Percentiles rank a stretch among this genome's conserved stretches.
These are phyloP conservation scores for Eospalax fontanierii DNA, from an alignment of 2,797 vertebrate genomes.

Conservation along the genomic window DNA sequence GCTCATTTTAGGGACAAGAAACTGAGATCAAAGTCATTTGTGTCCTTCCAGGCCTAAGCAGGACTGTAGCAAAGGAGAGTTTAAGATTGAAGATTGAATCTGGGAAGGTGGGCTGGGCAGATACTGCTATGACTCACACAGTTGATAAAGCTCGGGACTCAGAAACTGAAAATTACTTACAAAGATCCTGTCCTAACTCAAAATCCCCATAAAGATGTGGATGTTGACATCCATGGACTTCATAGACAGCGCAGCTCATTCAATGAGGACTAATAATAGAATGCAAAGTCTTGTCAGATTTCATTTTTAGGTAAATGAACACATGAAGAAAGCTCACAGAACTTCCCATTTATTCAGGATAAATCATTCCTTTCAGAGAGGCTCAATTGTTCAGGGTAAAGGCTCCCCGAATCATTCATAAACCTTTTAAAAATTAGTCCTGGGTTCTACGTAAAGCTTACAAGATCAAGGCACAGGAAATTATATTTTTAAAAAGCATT, in stretches of 20 bases:
- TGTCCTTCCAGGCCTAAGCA: background rate
- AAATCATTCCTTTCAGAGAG: constrained; percentile 42
- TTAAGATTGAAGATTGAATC: background rate
- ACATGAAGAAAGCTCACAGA: constrained; percentile 52
- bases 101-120: background rate
- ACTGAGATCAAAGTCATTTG: background rate
- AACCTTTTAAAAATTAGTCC: constrained; percentile 45
- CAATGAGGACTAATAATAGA: constrained; percentile 21
- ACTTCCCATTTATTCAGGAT: constrained; percentile 7
- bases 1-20: background rate
- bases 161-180: constrained; percentile 46
- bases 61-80: background rate
- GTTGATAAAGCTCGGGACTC: background rate
- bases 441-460: constrained; percentile 18
- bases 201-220: constrained; percentile 36
- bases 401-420: background rate
- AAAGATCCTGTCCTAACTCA: constrained; percentile 6
- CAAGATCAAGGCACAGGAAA: constrained; percentile 3
- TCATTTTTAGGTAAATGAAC: constrained; percentile 36
- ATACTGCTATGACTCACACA: background rate
- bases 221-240: background rate
- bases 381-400: constrained; percentile 9
- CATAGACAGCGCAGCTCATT: background rate
- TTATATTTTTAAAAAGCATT: background rate
- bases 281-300: background rate